These are phyloP conservation scores for Pseudoatta argentina DNA, from an alignment of 1,140 invertebrate species.

Conservation along the genomic window DNA sequence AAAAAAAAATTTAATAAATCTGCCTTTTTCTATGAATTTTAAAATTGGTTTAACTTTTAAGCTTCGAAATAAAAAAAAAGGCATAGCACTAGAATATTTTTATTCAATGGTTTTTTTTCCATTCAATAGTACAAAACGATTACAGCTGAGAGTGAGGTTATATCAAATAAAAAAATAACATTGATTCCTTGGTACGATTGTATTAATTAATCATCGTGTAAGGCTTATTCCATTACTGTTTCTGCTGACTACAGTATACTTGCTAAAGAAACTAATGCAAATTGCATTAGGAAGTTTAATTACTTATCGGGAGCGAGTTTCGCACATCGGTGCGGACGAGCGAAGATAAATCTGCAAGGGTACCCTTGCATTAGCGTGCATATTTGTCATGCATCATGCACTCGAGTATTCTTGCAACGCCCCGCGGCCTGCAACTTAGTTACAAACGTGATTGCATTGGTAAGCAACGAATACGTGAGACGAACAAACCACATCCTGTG, in stretches of 20 bases:
- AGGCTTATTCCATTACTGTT: conserved; percentile 42
- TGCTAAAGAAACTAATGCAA: conserved; percentile 44
- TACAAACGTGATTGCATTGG: conserved; percentile 40
- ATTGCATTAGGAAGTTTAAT: conserved; percentile 63
- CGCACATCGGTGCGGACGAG: conserved; percentile 47
- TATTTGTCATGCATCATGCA: conserved; percentile 63
- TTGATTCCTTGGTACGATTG: conserved; percentile 18
- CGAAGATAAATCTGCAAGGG: conserved; percentile 40
- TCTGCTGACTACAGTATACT: conserved; percentile 7
- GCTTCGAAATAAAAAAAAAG: not conserved
- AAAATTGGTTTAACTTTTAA: not conserved
- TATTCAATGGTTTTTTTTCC: not conserved
- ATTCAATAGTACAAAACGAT: not conserved
- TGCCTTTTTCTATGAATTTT: not conserved
- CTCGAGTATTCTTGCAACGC: conserved; percentile 53
- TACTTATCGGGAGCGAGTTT: conserved; percentile 56
- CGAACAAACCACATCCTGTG: conserved; percentile 42
- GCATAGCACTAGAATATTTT: not conserved
- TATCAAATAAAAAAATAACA: not conserved
- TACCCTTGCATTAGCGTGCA: conserved; percentile 52
- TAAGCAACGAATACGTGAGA: conserved; percentile 56
- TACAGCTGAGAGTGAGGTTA: not conserved
- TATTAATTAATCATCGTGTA: conserved; percentile 38
- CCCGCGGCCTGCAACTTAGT: conserved; percentile 48
- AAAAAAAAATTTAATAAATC: not conserved